phyloP scores from a whole-genome alignment of 2,113 vertebrate genomes.

The Orthonyx spaldingii region DNA sequence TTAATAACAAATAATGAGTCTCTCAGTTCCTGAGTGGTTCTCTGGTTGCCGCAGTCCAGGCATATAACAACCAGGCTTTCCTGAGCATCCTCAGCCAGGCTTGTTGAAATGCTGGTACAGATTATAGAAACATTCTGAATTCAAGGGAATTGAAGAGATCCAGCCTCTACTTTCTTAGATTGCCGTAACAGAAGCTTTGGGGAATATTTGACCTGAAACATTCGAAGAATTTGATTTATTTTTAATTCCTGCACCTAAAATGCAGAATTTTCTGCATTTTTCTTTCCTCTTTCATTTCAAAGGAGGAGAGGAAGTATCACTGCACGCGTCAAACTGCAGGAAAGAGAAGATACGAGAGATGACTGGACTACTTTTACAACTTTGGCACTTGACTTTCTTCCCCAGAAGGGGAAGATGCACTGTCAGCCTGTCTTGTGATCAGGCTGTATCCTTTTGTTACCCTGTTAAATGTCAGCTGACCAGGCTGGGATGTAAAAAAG shows the following conservation, averaged over 20 bases:
- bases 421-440: conserved; percentile 42
- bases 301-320: not conserved
- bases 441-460: conserved; percentile 40
- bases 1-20: conserved; percentile 28
- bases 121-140: not conserved
- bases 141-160: not conserved
- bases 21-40: not conserved
- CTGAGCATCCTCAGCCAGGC: not conserved
- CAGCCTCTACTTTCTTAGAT: not conserved
- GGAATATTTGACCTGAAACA: not conserved
- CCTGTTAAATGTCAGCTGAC: conserved; percentile 19
- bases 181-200: not conserved
- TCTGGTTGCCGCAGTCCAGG: not conserved
- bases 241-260: not conserved
- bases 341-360: not conserved
- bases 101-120: not conserved
- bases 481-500: not conserved
- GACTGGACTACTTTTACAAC: conserved; percentile 19
- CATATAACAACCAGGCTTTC: not conserved
- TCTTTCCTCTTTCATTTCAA: not conserved
- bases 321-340: not conserved
- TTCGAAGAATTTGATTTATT: not conserved
- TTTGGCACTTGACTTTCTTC: conserved; percentile 7
- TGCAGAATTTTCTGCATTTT: not conserved
- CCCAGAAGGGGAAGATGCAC: conserved; percentile 29